Percentiles rank a stretch among this genome's conserved stretches.
phyloP scores from a whole-genome alignment of 2,797 vertebrate genomes.

The Gastrophryne carolinensis region DNA sequence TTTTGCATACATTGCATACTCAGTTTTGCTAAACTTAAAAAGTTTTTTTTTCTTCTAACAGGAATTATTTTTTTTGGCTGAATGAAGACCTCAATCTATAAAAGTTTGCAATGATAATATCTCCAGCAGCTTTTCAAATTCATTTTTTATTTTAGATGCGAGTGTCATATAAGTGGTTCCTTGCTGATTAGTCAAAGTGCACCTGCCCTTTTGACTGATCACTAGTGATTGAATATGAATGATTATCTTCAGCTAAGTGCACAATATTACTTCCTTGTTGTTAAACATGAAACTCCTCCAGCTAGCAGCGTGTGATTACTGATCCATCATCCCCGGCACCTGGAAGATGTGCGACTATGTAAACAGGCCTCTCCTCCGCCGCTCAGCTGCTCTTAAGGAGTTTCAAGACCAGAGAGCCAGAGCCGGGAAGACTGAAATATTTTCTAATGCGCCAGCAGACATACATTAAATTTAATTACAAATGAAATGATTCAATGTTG shows the following conservation, averaged over 20 bases:
- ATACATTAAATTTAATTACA: not conserved
- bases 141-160: not conserved
- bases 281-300: conserved; percentile 36
- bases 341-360: conserved; percentile 11
- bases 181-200: not conserved
- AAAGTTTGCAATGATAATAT: not conserved
- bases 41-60: no score
- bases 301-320: conserved; percentile 17
- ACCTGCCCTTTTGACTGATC: conserved; percentile 9
- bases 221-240: not conserved
- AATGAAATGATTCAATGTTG: not conserved
- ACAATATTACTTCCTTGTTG: conserved; percentile 33
- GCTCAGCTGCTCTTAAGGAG: conserved; percentile 23
- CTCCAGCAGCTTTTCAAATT: not conserved
- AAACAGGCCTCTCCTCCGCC: not conserved
- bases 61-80: no score
- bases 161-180: not conserved
- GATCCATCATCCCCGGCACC: conserved; percentile 32
- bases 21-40: no score
- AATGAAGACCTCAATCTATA: no score
- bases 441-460: not conserved
- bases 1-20: no score
- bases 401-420: not conserved
- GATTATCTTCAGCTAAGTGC: conserved; percentile 15
- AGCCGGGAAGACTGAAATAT: not conserved